Evolutionary conservation across 37 sponge, comb jelly and placozoan genomes (phyloP), one percentile per base, ranked within the genome.

Genomic region (Ianthella basta): DNA sequence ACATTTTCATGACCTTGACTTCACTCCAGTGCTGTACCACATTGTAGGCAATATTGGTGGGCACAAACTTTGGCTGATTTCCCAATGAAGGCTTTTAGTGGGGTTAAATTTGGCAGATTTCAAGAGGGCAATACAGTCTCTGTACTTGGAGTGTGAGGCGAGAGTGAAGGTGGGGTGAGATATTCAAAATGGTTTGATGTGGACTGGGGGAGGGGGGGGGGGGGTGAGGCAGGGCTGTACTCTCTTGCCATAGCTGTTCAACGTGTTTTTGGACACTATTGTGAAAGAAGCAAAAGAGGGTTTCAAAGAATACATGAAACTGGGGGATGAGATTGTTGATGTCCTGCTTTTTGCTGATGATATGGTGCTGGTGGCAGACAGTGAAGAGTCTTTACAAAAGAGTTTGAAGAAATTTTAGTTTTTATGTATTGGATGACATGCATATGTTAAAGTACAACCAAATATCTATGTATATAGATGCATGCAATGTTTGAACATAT

Each of bases 331-430:
- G n/a, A n/a, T n/a, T 25, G 50, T 77, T 23, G 19, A 29, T 29
- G 20, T 68, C 15, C 19, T 68, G 72, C 72, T 68, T 21, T 29
- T 68, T 68, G 72, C 72, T 68, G 33, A n/a, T 32, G 72, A 32
- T 15, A 29, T 14, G 29, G 33, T 29, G 19, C 15, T 21, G 34
- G 72, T 29, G 33, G 29, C 29, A 29, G 34, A n/a, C 19, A 68
- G 72, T 68, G 59, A 57, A 57, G 59, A 57, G 18, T 57, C 59
- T 20, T 57, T 57, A 18, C 59, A 57, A 57, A 18, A 20, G 59
- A 57, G 18, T 57, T 18, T 57, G 59, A 57, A 57, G 59, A 57
- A 57, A 20, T 57, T 57, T n/a, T n/a, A n/a, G n/a, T n/a, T n/a
- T n/a, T n/a, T n/a, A n/a, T n/a, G n/a, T n/a, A n/a, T n/a, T n/a